Evolutionary conservation across 2,888 invertebrate genomes (phyloP).

Genomic region (Agonum fuliginosum): DNA sequence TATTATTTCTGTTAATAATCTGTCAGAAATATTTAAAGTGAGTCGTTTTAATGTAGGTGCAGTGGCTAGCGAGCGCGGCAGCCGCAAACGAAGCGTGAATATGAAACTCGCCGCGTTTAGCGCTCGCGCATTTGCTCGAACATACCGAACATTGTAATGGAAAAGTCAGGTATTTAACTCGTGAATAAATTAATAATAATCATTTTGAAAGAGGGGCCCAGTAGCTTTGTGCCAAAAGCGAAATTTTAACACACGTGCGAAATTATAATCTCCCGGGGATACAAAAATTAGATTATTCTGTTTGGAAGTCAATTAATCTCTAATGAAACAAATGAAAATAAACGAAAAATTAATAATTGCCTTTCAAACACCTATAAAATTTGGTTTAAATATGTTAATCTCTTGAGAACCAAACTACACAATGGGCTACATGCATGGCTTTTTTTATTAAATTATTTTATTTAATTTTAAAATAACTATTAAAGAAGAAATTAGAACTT

Average conservation of each 20-base stretch:
- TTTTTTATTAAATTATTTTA: too few species aligned
- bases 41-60: constrained; percentile 1
- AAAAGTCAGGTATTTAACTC: constrained; percentile 1
- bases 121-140: background rate
- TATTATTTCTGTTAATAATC: constrained; percentile 41
- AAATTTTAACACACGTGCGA: background rate
- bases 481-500: too few species aligned
- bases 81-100: constrained; percentile 30
- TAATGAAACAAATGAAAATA: background rate
- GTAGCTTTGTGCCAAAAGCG: background rate
- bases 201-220: background rate
- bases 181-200: background rate
- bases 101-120: background rate
- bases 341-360: constrained; percentile 1
- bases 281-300: background rate
- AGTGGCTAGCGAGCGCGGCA: too few species aligned
- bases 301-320: background rate
- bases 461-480: too few species aligned
- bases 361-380: background rate
- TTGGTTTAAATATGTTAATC: too few species aligned
- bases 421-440: too few species aligned
- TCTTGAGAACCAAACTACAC: too few species aligned
- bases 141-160: constrained; percentile 15
- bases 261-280: background rate
- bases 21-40: constrained; percentile 37